phyloP scores from a whole-genome alignment of 1,140 invertebrate genomes.

The Asbolus verrucosus region DNA sequence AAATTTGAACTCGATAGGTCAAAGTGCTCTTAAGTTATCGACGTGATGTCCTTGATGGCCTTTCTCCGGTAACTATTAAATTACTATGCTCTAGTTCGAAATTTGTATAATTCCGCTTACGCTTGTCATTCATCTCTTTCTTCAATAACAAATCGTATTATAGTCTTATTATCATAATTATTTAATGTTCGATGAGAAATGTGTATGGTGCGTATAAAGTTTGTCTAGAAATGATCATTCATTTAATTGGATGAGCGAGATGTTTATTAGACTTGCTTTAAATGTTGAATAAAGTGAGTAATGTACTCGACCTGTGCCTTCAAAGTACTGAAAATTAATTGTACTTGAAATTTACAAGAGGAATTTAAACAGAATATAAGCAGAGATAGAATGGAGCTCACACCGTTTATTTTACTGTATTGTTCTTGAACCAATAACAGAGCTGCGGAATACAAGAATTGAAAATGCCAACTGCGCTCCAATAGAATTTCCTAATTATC shows the following conservation, averaged over 20 bases:
- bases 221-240: conserved; percentile 28
- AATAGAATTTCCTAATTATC: conserved; percentile 21
- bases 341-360: conserved; percentile 24
- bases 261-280: conserved; percentile 29
- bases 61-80: too few relatives aligned
- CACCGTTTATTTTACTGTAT: conserved; percentile 21
- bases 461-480: conserved; percentile 19
- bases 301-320: conserved; percentile 33
- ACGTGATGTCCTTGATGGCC: too few relatives aligned
- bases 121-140: too few relatives aligned
- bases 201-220: not conserved
- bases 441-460: conserved; percentile 12
- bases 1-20: too few relatives aligned
- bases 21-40: too few relatives aligned
- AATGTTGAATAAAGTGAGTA: conserved; percentile 12
- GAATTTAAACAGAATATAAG: conserved; percentile 19
- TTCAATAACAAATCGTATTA: conserved; percentile 2
- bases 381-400: conserved; percentile 13
- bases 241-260: conserved; percentile 29
- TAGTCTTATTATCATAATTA: not conserved
- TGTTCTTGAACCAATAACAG: conserved; percentile 22
- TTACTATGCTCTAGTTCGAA: too few relatives aligned
- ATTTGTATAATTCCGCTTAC: too few relatives aligned
- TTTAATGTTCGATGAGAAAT: not conserved
- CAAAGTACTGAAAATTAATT: conserved; percentile 25